Conservation (phyloP, 2,888 invertebrate species). For the Acrobasis suavella region DNA sequence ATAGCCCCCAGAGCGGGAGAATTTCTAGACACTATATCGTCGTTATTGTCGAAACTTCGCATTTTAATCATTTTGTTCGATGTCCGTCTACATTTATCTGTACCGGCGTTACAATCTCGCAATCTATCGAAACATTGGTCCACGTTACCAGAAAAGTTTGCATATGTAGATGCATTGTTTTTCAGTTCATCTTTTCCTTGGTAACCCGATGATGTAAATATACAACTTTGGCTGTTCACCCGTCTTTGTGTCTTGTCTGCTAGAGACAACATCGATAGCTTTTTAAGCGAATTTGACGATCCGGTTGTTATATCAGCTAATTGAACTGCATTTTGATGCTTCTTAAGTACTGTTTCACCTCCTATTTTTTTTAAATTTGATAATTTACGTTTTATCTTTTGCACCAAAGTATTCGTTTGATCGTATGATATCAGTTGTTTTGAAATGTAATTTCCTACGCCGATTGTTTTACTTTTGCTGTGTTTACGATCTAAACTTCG, state of each 20-base stretch:
- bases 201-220: conserved; percentile 65
- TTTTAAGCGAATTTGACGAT: conserved; percentile 72
- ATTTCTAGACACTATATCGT: conserved; percentile 58
- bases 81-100: conserved; percentile 51
- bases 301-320: conserved; percentile 75
- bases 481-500: conserved; percentile 77
- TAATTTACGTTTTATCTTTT: conserved; percentile 77
- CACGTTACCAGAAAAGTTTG: conserved; percentile 76
- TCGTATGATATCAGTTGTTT: conserved; percentile 78
- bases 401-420: conserved; percentile 72
- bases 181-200: conserved; percentile 69
- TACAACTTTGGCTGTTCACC: conserved; percentile 73
- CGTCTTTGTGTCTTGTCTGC: conserved; percentile 71
- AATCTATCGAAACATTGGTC: conserved; percentile 77
- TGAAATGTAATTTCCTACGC: conserved; percentile 76
- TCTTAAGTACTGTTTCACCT: conserved; percentile 73
- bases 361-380: conserved; percentile 78
- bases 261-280: conserved; percentile 73
- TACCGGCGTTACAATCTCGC: conserved; percentile 58
- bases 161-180: conserved; percentile 67
- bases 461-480: conserved; percentile 72
- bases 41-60: conserved; percentile 72
- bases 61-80: conserved; percentile 65
- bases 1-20: conserved; percentile 59
- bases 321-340: conserved; percentile 75